phyloP scores from a whole-genome alignment of 1,140 invertebrate genomes.

The Drosophila obscura region DNA sequence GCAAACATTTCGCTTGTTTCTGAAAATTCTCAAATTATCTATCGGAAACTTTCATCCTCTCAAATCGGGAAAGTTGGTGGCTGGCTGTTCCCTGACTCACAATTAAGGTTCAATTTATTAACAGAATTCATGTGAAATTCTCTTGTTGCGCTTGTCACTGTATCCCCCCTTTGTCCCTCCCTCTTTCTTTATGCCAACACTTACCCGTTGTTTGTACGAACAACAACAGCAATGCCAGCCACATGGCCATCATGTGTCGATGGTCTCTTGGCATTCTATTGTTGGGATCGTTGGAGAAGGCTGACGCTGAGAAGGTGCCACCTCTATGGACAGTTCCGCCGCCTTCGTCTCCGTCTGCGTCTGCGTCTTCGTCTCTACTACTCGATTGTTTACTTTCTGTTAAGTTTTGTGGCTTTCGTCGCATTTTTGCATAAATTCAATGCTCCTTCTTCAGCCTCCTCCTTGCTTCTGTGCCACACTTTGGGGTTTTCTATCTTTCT shows the following conservation, averaged over 20 bases:
- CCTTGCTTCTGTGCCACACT: neutral
- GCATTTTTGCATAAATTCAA: constrained; percentile 72
- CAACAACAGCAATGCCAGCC: constrained; percentile 53
- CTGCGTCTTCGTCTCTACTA: constrained; percentile 34
- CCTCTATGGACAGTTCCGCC: constrained; percentile 1
- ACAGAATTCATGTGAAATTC: constrained; percentile 67
- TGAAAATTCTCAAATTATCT: constrained; percentile 16
- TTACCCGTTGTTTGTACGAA: constrained; percentile 64
- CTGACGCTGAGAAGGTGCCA: constrained; percentile 31
- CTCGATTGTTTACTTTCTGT: constrained; percentile 48
- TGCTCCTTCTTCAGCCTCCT: too few species aligned
- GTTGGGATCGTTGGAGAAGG: constrained; percentile 38
- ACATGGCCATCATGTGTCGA: constrained; percentile 63
- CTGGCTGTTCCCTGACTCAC: constrained; percentile 13
- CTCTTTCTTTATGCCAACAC: constrained; percentile 29
- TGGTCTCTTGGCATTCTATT: constrained; percentile 63
- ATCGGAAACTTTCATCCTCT: constrained; percentile 41
- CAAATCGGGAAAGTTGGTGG: constrained; percentile 19
- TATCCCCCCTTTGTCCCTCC: constrained; percentile 2
- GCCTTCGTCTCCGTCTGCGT: constrained; percentile 22
- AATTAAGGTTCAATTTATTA: constrained; percentile 61
- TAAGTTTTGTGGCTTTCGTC: constrained; percentile 71
- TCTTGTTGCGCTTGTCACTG: constrained; percentile 40
- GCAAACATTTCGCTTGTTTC: neutral
- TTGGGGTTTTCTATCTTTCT: neutral